Evolutionary conservation across 2,113 vertebrate species (phyloP), one percentile per base, ranked within the genome.

Genomic region (Seriola quinqueradiata): DNA sequence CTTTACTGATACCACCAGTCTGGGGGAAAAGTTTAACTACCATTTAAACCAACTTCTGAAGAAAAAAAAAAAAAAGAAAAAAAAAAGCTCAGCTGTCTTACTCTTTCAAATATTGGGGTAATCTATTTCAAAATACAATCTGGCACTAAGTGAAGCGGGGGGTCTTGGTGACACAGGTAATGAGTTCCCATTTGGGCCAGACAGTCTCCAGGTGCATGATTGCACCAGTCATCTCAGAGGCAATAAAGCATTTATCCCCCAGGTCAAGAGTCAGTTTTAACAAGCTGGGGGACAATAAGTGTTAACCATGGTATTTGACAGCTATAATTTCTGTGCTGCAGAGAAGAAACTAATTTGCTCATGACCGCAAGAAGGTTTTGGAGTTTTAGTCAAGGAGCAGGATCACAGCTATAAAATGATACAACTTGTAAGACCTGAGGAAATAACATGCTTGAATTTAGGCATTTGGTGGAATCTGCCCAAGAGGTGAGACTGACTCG

Each of bases 141-240:
- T 44, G 19, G 46, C 64, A 52, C 11, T 6, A 58, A 64, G 73
- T 67, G 61, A 76, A 73, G 59, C 38, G 3, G 16, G 64, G 67
- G 89, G 92, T 90, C 92, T 92, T 40, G 57, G 84, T 90, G 92
- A 92, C 93, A 93, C 84, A 80, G 92, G 84, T 89, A 93, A 92
- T 87, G 82, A 82, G 78, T 74, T 82, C 58, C 86, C 83, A 86
- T 85, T 90, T 81, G 44, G 78, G 60, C 79, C 76, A 82, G 66
- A 87, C 54, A 48, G 79, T 80, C 75, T 80, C 75, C 87, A 82
- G 85, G 85, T 83, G 87, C 70, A 64, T 89, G 91, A 93, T 89
- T 90, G 84, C 69, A 0, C 23, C 21, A 34, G 63, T 85, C 63
- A 72, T 84, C 86, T 89, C 88, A 83, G 46, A 72, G 42, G 76